Percentiles rank a stretch among this genome's conserved stretches.
Conservation (phyloP, 1,140 invertebrate species). For the Homarus americanus region DNA sequence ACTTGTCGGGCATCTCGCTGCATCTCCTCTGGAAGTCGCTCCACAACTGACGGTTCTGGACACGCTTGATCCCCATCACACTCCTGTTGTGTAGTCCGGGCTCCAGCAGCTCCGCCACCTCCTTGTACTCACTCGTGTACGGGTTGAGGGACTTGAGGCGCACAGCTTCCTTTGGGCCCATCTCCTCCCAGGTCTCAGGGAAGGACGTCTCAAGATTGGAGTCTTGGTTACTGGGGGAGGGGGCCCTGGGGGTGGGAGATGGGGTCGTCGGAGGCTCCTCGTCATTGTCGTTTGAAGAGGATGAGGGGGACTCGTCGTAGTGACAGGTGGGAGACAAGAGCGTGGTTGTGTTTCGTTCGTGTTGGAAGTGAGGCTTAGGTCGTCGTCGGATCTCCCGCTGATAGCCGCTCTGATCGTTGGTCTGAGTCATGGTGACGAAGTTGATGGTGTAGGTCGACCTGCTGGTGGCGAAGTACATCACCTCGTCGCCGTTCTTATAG, state of each 20-base stretch:
- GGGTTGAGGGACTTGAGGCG: neutral
- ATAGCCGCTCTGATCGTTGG: constrained; percentile 20
- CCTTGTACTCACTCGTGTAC: neutral
- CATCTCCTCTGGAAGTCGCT: neutral
- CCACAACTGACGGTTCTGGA: neutral
- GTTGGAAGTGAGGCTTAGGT: constrained; percentile 3
- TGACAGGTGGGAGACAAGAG: neutral
- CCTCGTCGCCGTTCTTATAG: neutral
- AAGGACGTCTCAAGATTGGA: neutral
- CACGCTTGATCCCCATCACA: neutral
- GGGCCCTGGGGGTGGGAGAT: neutral
- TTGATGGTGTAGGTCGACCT: constrained; percentile 27
- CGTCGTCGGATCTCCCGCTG: constrained; percentile 40
- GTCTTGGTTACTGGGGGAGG: neutral
- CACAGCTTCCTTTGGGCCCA: neutral
- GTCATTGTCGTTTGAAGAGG: neutral
- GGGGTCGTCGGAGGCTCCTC: neutral
- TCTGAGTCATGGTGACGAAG: constrained; percentile 48
- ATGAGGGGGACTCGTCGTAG: neutral
- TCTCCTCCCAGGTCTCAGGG: neutral
- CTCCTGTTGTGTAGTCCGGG: neutral
- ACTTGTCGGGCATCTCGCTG: neutral
- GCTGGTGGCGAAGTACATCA: constrained; percentile 3
- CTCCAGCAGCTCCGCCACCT: neutral
- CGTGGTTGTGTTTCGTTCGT: neutral